Conservation (phyloP, 2,113 vertebrate species). For the Gopherus flavomarginatus region DNA sequence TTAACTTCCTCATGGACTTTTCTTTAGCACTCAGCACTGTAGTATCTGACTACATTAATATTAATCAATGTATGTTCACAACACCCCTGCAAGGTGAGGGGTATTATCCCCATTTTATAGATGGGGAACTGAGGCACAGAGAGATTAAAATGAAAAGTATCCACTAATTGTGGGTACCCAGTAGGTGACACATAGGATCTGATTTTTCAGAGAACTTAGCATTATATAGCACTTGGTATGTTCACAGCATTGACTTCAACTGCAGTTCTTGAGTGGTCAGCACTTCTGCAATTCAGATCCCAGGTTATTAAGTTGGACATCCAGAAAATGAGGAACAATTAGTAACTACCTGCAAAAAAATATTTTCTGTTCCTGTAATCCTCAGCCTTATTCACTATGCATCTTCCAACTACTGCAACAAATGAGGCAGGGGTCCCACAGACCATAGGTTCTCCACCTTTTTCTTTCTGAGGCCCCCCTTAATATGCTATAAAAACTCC, state of each 20-base stretch:
- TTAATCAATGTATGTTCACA: conserved; percentile 11
- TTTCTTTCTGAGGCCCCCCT: too few relatives aligned
- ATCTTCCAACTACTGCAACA: neutral
- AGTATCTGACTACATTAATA: neutral
- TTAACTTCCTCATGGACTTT: neutral
- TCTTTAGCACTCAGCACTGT: neutral
- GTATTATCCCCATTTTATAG: neutral
- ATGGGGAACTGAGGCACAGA: neutral
- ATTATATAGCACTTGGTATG: neutral
- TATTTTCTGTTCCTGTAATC: neutral
- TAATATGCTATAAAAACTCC: too few relatives aligned
- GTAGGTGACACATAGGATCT: neutral
- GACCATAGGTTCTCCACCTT: neutral
- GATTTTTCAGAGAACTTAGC: neutral
- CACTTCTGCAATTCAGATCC: neutral
- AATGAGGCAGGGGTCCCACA: rapidly evolving
- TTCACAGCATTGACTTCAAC: neutral
- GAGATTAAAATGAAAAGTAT: conserved; percentile 1
- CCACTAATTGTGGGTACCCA: neutral
- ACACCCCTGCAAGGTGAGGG: neutral
- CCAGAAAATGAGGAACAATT: neutral
- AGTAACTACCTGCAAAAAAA: neutral
- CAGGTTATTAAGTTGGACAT: neutral
- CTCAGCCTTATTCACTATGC: neutral
- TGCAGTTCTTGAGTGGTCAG: neutral